Evolutionary conservation across 2,113 vertebrate species (phyloP), one percentile per base, ranked within the genome.

Genomic region (Holacanthus passer): DNA sequence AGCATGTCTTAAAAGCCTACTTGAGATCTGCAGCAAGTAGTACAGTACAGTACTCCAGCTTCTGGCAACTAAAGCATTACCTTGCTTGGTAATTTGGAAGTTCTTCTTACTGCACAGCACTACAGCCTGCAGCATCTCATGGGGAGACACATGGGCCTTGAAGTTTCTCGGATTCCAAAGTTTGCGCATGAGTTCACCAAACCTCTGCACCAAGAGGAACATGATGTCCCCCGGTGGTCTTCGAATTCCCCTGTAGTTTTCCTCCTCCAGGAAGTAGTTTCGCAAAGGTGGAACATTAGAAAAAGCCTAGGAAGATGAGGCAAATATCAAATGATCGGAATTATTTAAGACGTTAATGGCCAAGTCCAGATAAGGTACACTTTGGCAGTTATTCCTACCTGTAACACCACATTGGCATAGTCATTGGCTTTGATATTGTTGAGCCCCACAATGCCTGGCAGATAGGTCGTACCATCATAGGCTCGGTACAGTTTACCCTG

Each of bases 351-450:
- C 0, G 0, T 31, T 69, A 20, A 7, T 17, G 6, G 37, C 13
- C 12, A 32, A 1, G 1, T 47, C 16, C 7, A 50, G 5, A 69
- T 41, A 37, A 65, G 2, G 4, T 48, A 2, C 22, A 45, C 3
- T 65, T 8, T 13, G 16, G 7, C 22, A 52, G 8, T 7, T 32
- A 47, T 43, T 50, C 85, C 43, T 94, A 99, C 98, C 97, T 99
- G 98, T 17, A 99, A 94, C 37, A 99, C 97, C 0, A 97, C 97
- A 0, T 99, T 99, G 84, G 98, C 98, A 0, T 99, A 99, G 90
- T 99, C 98, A 0, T 99, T 99, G 84, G 98, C 97, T 90, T 99
- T 99, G 89, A 99, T 99, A 90, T 99, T 99, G 92, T 99, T 99
- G 86, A 99, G 95, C 7, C 98, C 98, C 73, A 99, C 98, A 0